phyloP scores from a whole-genome alignment of 2,113 vertebrate species.

The Pteropus alecto region DNA sequence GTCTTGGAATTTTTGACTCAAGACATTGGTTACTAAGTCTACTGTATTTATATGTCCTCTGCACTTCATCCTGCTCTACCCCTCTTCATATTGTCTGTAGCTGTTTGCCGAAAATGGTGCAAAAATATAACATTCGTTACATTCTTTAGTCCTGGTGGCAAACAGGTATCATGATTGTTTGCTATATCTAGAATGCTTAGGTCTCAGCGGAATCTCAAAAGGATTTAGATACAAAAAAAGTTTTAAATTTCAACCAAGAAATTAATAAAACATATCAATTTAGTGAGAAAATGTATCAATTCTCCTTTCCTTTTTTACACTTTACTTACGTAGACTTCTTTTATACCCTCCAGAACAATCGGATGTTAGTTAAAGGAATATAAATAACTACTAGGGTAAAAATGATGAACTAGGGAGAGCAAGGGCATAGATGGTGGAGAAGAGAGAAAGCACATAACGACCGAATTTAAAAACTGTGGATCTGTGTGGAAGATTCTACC shows the following conservation, averaged over 20 bases:
- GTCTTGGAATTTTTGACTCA: background rate
- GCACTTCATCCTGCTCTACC: background rate
- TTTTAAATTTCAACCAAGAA: background rate
- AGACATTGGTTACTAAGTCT: background rate
- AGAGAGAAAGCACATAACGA: background rate
- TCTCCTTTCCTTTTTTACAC: background rate
- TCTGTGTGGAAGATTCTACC: background rate
- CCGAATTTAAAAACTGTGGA: background rate
- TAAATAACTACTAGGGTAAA: background rate
- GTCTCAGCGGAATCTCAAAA: background rate
- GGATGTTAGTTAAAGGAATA: background rate
- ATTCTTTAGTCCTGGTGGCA: background rate
- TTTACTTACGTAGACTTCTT: background rate
- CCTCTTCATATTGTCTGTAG: background rate
- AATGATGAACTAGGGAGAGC: background rate
- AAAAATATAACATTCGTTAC: background rate
- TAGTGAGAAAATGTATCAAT: background rate
- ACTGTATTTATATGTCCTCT: background rate
- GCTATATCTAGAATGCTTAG: background rate
- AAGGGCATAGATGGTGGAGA: background rate
- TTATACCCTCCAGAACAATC: background rate
- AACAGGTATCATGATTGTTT: background rate
- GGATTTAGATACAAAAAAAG: background rate
- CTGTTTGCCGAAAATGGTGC: background rate
- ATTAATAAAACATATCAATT: background rate